phyloP scores from a whole-genome alignment of 1,140 invertebrate species.

The Rhizoglyphus robini region DNA sequence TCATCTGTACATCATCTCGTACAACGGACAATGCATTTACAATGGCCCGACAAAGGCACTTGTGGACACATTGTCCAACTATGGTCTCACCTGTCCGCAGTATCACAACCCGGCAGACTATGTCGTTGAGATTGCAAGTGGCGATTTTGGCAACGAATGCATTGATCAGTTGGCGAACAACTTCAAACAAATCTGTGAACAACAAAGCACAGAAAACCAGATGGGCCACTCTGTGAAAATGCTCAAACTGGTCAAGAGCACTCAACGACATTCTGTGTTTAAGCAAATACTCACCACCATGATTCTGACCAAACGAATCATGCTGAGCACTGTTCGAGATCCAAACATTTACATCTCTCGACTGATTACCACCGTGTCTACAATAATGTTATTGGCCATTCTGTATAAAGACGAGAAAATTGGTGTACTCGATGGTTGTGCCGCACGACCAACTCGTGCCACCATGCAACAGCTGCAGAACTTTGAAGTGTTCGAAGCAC shows the following conservation, averaged over 20 bases:
- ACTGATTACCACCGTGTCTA: background rate
- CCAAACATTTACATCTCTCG: background rate
- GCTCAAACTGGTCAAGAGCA: background rate
- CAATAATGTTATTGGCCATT: background rate
- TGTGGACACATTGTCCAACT: background rate
- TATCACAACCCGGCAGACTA: conserved; percentile 95
- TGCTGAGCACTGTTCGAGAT: conserved; percentile 11
- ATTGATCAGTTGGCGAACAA: conserved; percentile 9
- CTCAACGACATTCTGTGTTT: conserved; percentile 3
- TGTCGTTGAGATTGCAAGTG: conserved; percentile 22
- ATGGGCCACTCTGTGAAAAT: conserved; percentile 8
- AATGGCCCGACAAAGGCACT: conserved; percentile 45
- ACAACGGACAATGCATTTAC: conserved; percentile 70
- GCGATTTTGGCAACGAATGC: conserved; percentile 17
- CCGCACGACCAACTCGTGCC: background rate
- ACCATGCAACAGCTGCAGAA: background rate
- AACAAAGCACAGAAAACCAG: background rate
- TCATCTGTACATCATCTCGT: conserved; percentile 23
- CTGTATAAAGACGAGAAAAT: conserved; percentile 8
- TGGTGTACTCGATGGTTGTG: conserved; percentile 17
- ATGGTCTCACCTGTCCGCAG: conserved; percentile 60
- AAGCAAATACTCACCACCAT: background rate
- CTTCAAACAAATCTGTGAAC: background rate
- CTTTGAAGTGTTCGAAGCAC: background rate
- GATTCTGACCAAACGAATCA: background rate